A percentile compares a stretch with the other conserved stretches of the same genome.
Evolutionary conservation across 1,140 invertebrate genomes (phyloP).

Genomic region (Neotoxoptera formosana): DNA sequence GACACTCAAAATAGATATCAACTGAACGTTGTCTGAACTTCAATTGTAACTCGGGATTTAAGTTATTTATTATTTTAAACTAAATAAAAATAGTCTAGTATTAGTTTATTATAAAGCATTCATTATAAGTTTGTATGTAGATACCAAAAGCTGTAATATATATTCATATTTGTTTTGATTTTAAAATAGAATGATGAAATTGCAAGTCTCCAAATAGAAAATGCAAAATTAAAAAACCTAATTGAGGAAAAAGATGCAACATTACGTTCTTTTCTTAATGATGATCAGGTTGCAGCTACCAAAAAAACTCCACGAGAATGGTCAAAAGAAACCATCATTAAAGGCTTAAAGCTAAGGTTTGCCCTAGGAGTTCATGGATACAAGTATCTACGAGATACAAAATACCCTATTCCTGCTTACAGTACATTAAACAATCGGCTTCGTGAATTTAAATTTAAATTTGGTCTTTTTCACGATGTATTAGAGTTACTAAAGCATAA

Average conservation of each 20-base stretch:
- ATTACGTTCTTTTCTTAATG: neutral
- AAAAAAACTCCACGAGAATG: conserved; percentile 29
- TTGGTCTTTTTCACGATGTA: conserved; percentile 30
- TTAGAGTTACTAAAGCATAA: neutral
- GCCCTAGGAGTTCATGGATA: conserved; percentile 39
- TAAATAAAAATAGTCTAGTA: too few species aligned
- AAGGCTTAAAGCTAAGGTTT: conserved; percentile 36
- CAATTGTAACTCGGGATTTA: too few species aligned
- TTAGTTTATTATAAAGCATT: too few species aligned
- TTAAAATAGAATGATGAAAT: neutral
- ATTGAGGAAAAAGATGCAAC: neutral
- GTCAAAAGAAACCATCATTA: conserved; percentile 16
- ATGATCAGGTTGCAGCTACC: neutral
- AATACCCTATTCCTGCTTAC: conserved; percentile 45
- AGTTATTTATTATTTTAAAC: too few species aligned
- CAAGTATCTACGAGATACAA: conserved; percentile 30
- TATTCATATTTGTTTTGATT: neutral
- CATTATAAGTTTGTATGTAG: too few species aligned
- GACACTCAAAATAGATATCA: too few species aligned
- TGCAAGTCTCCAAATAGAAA: neutral
- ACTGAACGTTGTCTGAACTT: too few species aligned
- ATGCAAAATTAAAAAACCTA: neutral
- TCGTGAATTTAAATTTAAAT: neutral
- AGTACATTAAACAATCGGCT: conserved; percentile 16
- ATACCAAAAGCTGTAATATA: too few species aligned